Base-by-base conservation (phyloP, 2,888 invertebrate genomes). In the Penaeus monodon region DNA sequence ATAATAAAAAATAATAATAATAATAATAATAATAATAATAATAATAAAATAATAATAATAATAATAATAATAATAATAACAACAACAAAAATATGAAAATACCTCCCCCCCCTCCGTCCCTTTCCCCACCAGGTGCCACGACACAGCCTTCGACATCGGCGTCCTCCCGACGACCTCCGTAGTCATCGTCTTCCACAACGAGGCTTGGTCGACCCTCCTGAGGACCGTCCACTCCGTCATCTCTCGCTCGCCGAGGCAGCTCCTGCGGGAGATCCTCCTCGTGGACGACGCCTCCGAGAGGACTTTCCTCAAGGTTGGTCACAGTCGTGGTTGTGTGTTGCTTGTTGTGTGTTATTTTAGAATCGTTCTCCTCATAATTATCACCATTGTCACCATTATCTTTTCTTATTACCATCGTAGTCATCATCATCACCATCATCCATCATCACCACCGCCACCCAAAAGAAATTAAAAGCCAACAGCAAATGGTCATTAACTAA, bases 121-220 rank as follows among this genome's bases (percentile, higher is more conserved):
- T 20, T 2, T 22, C 33, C 44, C 84, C 92, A 92, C 29, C 91
- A 96, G 96, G 91, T 96, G 96, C 91, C 93, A 93, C 90, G 92
- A 93, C 88, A 93, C 94, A 91, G 94, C 94, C 90, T 92, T 93
- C 88, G 92, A 94, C 88, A 92, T 94, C 88, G 73, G 74, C 63
- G 84, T 66, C 14, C 91, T 99, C 84, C 98, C 98, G 94, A 90
- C 85, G 63, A 97, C 98, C 0, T 96, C 96, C 90, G 95, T 99
- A 27, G 96, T 99, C 82, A 98, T 99, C 90, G 98, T 99, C 1
- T 99, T 99, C 92, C 99, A 99, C 92, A 99, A 99, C 92, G 99
- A 99, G 93, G 99, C 99, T 0, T 99, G 98, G 98, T 98, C 99
- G 6, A 99, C 99, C 0, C 94, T 99, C 22, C 93, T 99, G 91